phyloP scores from a whole-genome alignment of 2,888 invertebrate species.

The Conops quadrifasciatus region DNA sequence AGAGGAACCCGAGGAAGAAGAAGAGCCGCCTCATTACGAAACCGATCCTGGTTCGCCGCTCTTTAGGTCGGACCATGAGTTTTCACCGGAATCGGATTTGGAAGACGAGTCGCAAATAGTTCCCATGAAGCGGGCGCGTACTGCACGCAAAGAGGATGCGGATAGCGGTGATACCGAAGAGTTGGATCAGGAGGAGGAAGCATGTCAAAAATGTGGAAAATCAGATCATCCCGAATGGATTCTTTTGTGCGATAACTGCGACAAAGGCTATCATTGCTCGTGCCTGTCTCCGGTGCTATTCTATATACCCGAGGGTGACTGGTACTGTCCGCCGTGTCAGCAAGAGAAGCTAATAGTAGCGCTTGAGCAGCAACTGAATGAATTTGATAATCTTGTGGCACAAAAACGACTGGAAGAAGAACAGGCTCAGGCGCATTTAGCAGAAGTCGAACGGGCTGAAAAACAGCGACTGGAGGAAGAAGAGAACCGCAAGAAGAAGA shows the following conservation, averaged over 20 bases:
- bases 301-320: constrained; percentile 95
- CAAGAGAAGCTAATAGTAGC: constrained; percentile 82
- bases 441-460: constrained; percentile 48
- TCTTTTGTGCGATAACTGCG: constrained; percentile 93
- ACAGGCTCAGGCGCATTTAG: constrained; percentile 49
- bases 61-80: constrained; percentile 89
- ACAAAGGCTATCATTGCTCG: constrained; percentile 96
- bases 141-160: constrained; percentile 79
- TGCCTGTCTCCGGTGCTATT: constrained; percentile 92
- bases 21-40: constrained; percentile 66
- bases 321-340: constrained; percentile 98
- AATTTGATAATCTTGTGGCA: constrained; percentile 78
- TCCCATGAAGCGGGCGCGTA: constrained; percentile 84
- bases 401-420: constrained; percentile 59
- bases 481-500: constrained; percentile 47
- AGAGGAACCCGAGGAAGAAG: constrained; percentile 66
- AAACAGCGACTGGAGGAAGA: constrained; percentile 63
- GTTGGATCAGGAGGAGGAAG: constrained; percentile 67
- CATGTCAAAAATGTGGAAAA: constrained; percentile 90
- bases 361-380: constrained; percentile 77
- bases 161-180: constrained; percentile 70
- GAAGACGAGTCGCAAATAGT: constrained; percentile 72
- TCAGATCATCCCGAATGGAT: constrained; percentile 97
- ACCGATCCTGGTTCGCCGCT: constrained; percentile 68
- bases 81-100: constrained; percentile 89